phyloP scores from a whole-genome alignment of 2,113 vertebrate genomes.

The Cavia porcellus region DNA sequence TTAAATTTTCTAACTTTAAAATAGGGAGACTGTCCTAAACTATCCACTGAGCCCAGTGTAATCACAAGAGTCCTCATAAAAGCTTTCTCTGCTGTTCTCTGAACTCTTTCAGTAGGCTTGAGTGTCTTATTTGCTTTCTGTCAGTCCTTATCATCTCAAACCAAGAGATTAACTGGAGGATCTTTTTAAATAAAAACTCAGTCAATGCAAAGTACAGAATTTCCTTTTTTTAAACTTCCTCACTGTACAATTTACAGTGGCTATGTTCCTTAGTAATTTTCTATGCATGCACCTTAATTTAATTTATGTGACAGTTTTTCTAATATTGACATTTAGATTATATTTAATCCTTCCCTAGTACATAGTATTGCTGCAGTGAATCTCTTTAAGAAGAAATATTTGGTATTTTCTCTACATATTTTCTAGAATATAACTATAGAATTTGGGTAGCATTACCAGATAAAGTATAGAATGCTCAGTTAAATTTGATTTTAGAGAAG shows the following conservation, averaged over 20 bases:
- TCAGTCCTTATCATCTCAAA: background rate
- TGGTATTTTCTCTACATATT: conserved; percentile 22
- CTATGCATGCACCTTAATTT: background rate
- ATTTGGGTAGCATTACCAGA: background rate
- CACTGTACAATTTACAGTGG: background rate
- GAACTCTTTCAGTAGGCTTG: background rate
- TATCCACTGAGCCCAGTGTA: background rate
- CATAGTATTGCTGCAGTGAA: background rate
- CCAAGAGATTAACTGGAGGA: background rate
- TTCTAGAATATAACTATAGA: conserved; percentile 3
- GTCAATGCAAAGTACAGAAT: background rate
- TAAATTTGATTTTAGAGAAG: conserved; percentile 54
- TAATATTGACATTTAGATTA: background rate
- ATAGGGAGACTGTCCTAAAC: background rate
- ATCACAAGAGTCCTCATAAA: background rate
- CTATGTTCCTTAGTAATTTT: background rate
- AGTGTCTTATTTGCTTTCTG: background rate
- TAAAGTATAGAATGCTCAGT: conserved; percentile 24
- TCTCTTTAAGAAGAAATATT: background rate
- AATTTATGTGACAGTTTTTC: background rate
- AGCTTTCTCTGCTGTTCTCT: background rate
- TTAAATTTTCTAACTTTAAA: conserved; percentile 19
- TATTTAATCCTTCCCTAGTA: conserved; percentile 3
- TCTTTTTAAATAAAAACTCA: background rate
- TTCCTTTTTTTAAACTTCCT: background rate